phyloP scores from a whole-genome alignment of 1,140 invertebrate genomes.

The Parasteatoda tepidariorum region DNA sequence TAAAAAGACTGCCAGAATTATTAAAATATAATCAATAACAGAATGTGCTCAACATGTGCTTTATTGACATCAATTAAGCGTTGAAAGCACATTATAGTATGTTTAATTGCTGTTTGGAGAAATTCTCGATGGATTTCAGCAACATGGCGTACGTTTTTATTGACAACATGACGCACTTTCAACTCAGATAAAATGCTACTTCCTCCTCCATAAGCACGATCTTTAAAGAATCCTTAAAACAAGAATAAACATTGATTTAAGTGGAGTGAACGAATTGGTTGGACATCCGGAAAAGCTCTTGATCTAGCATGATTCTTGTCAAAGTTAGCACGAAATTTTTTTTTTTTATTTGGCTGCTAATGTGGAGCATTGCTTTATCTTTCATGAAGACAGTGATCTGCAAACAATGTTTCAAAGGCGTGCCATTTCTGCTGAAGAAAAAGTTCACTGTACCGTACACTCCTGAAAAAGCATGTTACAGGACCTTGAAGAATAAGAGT shows the following conservation, averaged over 20 bases:
- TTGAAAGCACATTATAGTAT: slow-evolving; percentile 30
- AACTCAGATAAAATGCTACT: slow-evolving; percentile 23
- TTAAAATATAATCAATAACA: not conserved
- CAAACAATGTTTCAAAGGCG: slow-evolving; percentile 16
- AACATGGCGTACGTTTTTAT: not conserved
- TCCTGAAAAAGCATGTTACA: not conserved
- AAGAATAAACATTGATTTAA: slow-evolving; percentile 18
- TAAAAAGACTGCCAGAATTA: not conserved
- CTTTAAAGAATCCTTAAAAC: not conserved
- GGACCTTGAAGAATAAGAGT: not conserved
- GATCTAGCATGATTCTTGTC: not conserved
- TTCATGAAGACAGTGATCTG: slow-evolving; percentile 32
- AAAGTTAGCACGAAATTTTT: slow-evolving; percentile 5
- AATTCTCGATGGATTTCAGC: slow-evolving; percentile 1
- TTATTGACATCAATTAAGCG: not conserved
- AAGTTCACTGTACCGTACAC: slow-evolving; percentile 6
- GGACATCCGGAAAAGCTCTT: not conserved
- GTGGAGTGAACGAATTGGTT: slow-evolving; percentile 2
- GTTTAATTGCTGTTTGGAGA: no score
- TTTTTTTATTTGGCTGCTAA: not conserved
- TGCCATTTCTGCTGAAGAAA: slow-evolving; percentile 9
- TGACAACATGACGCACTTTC: not conserved
- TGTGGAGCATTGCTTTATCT: slow-evolving; percentile 11
- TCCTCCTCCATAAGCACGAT: slow-evolving; percentile 2
- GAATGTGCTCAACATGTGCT: slow-evolving; percentile 14